phyloP scores from a whole-genome alignment of 1,140 invertebrate genomes.

The Drosophila oshimai region DNA sequence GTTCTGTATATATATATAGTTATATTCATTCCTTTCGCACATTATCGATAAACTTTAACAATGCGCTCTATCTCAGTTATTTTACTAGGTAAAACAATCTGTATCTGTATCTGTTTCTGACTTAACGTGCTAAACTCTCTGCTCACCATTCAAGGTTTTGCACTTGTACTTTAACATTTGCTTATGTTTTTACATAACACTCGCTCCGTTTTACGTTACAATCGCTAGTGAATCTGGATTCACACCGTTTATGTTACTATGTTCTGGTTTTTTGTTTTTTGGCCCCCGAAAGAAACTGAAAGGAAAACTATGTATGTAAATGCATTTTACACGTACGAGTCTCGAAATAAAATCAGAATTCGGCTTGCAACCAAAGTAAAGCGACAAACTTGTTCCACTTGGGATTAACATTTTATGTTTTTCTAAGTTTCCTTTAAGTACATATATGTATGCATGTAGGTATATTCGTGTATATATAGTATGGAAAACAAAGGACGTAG shows the following conservation, averaged over 20 bases:
- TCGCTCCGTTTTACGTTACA: constrained; percentile 43
- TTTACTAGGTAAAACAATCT: constrained; percentile 64
- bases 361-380: constrained; percentile 32
- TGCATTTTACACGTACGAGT: constrained; percentile 57
- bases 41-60: constrained; percentile 74
- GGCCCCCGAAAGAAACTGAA: constrained; percentile 78
- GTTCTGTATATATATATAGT: constrained; percentile 41
- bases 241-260: constrained; percentile 31
- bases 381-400: constrained; percentile 32
- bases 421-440: constrained; percentile 39
- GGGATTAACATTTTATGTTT: constrained; percentile 49
- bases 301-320: constrained; percentile 59
- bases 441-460: constrained; percentile 21
- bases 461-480: constrained; percentile 13
- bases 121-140: constrained; percentile 38
- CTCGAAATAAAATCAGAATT: constrained; percentile 25
- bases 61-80: constrained; percentile 55
- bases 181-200: constrained; percentile 38
- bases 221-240: constrained; percentile 31
- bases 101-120: constrained; percentile 25
- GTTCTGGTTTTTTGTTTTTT: constrained; percentile 46
- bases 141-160: constrained; percentile 26
- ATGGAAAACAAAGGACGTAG: constrained; percentile 44
- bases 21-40: constrained; percentile 51
- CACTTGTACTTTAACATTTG: constrained; percentile 48